Conservation (phyloP, 2,113 vertebrate genomes). For the Regulus satrapa region DNA sequence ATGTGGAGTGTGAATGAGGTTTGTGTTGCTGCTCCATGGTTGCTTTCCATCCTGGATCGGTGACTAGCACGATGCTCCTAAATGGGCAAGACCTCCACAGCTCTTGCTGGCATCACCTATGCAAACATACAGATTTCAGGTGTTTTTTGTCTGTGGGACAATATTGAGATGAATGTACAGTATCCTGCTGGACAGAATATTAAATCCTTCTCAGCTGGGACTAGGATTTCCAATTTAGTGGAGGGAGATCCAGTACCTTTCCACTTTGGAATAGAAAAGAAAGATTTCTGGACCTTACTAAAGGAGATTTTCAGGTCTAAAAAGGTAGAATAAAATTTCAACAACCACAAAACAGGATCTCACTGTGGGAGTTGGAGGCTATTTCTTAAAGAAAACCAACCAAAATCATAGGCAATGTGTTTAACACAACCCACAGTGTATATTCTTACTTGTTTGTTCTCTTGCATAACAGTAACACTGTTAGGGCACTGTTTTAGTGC, state of each 20-base stretch:
- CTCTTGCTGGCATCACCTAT: not conserved
- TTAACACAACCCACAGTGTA: not conserved
- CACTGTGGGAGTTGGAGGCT: not conserved
- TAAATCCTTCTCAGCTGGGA: not conserved
- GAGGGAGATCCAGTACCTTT: not conserved
- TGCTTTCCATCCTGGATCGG: not conserved
- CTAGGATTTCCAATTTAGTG: not conserved
- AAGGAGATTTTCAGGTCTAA: not conserved
- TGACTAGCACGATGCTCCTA: rapidly evolving
- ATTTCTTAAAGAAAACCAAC: not conserved
- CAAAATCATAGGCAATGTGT: not conserved
- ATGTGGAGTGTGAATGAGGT: not conserved
- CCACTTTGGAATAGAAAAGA: not conserved
- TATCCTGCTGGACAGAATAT: not conserved
- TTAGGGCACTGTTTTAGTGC: too few species aligned
- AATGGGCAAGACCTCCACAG: not conserved
- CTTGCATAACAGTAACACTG: not conserved
- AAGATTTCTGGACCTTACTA: not conserved
- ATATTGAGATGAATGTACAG: not conserved
- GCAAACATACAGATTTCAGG: not conserved
- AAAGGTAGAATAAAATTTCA: not conserved
- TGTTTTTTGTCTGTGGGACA: not conserved
- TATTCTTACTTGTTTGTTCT: not conserved
- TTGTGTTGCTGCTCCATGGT: not conserved
- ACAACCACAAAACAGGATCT: not conserved